These are phyloP conservation scores for Drosophila kanekoi DNA, from an alignment of 2,888 invertebrate genomes.

Conservation along the genomic window DNA sequence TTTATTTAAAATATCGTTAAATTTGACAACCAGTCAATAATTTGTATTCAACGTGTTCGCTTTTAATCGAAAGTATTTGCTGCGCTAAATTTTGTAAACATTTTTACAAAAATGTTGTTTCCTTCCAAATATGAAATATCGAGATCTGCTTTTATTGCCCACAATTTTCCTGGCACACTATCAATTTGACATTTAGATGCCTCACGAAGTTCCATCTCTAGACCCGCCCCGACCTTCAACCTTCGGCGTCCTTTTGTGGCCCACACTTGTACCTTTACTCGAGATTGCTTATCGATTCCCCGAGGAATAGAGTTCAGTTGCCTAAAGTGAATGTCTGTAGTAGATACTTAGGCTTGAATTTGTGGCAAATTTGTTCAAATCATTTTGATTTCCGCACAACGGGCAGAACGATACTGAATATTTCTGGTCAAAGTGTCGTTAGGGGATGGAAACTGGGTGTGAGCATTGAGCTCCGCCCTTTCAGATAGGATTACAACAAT, in stretches of 20 bases:
- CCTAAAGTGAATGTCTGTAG: conserved; percentile 28
- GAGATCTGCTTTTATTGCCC: too few relatives aligned
- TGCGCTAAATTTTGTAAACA: too few relatives aligned
- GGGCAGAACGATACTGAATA: conserved; percentile 30
- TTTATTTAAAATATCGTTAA: too few relatives aligned
- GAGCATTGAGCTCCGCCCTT: conserved; percentile 35
- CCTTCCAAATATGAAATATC: too few relatives aligned
- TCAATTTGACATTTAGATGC: too few relatives aligned
- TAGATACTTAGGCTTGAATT: conserved; percentile 51
- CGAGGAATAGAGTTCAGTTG: conserved; percentile 35
- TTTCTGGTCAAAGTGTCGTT: conserved; percentile 28
- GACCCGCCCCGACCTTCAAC: conserved; percentile 10
- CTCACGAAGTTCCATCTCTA: not conserved
- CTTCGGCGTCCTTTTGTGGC: conserved; percentile 2
- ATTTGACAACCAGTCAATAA: too few relatives aligned
- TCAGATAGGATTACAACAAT: conserved; percentile 9
- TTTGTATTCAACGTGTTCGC: too few relatives aligned
- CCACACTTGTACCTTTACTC: conserved; percentile 17
- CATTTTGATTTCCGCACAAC: conserved; percentile 28
- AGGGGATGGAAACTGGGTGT: conserved; percentile 52
- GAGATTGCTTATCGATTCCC: conserved; percentile 60
- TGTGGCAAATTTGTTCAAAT: conserved; percentile 67
- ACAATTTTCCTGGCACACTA: too few relatives aligned
- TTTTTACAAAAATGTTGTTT: too few relatives aligned
- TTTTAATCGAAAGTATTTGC: too few relatives aligned